A percentile compares a stretch with the other conserved stretches of the same genome.
phyloP scores from a whole-genome alignment of 2,113 vertebrate genomes.

The Leucoraja erinaceus region DNA sequence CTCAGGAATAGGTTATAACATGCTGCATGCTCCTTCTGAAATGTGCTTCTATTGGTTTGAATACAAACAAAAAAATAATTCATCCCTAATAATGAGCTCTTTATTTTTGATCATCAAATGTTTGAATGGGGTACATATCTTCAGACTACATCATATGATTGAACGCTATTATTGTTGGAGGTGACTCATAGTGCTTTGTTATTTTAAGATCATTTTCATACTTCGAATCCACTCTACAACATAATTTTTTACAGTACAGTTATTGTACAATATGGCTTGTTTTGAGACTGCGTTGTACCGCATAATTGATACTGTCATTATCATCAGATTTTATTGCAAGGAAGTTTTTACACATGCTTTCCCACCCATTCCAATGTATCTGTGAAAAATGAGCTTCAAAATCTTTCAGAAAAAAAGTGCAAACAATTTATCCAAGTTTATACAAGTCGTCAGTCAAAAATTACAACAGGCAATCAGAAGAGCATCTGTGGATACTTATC shows the following conservation, averaged over 20 bases:
- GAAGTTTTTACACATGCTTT: too few relatives aligned
- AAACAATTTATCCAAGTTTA: not conserved
- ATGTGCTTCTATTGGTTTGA: not conserved
- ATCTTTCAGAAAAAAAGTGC: too few relatives aligned
- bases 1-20: not conserved
- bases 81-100: not conserved
- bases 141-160: not conserved
- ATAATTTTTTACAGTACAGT: not conserved
- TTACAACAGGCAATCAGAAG: too few relatives aligned
- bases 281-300: not conserved
- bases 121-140: not conserved
- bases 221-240: not conserved
- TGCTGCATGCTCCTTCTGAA: not conserved
- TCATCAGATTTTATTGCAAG: not conserved
- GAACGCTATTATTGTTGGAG: not conserved
- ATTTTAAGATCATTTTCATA: not conserved
- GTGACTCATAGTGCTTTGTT: not conserved
- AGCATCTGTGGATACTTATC: too few relatives aligned
- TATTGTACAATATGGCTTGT: not conserved
- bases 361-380: too few relatives aligned
- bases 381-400: too few relatives aligned
- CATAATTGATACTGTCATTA: not conserved
- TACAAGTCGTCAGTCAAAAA: not conserved
- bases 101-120: not conserved
- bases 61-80: not conserved